Base-by-base conservation (phyloP, 1,140 invertebrate species). In the Eriocheir sinensis region DNA sequence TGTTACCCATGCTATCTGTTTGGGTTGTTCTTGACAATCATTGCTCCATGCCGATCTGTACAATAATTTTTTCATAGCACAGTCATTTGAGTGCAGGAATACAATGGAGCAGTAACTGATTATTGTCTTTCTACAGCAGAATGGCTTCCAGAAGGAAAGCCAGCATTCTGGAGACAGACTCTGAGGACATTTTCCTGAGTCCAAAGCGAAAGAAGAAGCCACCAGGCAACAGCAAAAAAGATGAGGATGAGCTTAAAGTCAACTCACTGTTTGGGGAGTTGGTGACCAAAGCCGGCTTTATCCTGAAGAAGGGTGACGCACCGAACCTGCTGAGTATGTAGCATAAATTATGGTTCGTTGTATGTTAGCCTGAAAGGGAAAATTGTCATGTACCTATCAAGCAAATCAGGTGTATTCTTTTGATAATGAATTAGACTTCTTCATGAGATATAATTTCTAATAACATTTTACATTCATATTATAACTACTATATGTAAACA, bases 231-330 rank as follows among this genome's bases (percentile, higher is more conserved):
- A 72, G 21, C 21, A 85, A 91, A 9, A 27, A 48, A 36, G 36
- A 48, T 15, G 44, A n/a, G 17, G 89, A 91, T 94, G 36, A 15
- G 12, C 21, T 94, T 8, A 21, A 91, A n/a, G 93, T 91, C 48
- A 36, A 91, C 53, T 91, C 93, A 15, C 89, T 94, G 32, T 94
- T 94, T 60, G 88, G 89, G 36, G 93, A 94, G 79, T 81, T 94
- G 79, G 53, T 94, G n/a, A 91, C 32, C 3, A 94, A 94, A 36
- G 89, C 93, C 34, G 93, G 93, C 34, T 94, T 85, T 41, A 91
- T 94, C 3, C 34, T 94, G 44, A 89, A 85, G 40, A 91, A 88
- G 48, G 93, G 89, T 9, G 80, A 94, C 38, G 72, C 41, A n/a
- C 89, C 93, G 27, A 94, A 94, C 53, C 21, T 94, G 6, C 38